A percentile compares a stretch with the other conserved stretches of the same genome.
Conservation (phyloP, 2,113 vertebrate species). For the Symphodus melops region DNA sequence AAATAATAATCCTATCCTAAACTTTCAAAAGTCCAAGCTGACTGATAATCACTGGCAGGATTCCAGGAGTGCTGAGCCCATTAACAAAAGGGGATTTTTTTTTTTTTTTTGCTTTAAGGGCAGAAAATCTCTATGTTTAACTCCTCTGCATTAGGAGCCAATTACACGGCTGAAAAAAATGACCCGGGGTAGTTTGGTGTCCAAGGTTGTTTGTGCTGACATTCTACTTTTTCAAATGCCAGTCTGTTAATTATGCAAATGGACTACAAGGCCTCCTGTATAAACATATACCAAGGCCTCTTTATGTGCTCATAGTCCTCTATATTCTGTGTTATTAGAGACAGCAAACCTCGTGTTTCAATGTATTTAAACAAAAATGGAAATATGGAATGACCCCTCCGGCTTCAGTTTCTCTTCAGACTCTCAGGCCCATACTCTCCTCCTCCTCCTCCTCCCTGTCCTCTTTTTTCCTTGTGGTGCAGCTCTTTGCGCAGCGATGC, state of each 20-base stretch:
- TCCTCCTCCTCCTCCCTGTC: slow-evolving; percentile 43
- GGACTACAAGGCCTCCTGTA: slow-evolving; percentile 50
- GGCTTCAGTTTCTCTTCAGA: slow-evolving; percentile 52
- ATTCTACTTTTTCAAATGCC: slow-evolving; percentile 79
- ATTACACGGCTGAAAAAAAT: slow-evolving; percentile 76
- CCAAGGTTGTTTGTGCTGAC: slow-evolving; percentile 79
- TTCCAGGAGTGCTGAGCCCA: slow-evolving; percentile 40
- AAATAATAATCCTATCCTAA: slow-evolving; percentile 33
- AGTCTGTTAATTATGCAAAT: slow-evolving; percentile 81
- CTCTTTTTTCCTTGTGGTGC: slow-evolving; percentile 56
- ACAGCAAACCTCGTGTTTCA: slow-evolving; percentile 44
- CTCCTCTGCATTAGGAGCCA: slow-evolving; percentile 74
- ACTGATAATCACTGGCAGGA: slow-evolving; percentile 54
- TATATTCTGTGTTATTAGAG: slow-evolving; percentile 51
- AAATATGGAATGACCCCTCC: slow-evolving; percentile 67
- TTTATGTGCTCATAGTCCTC: slow-evolving; percentile 48
- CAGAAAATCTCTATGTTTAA: slow-evolving; percentile 70
- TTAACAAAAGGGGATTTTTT: slow-evolving; percentile 56
- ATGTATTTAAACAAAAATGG: slow-evolving; percentile 47
- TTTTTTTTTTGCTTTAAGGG: slow-evolving; percentile 63
- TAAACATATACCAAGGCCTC: slow-evolving; percentile 51
- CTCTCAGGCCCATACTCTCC: slow-evolving; percentile 51
- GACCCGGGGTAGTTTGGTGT: slow-evolving; percentile 71
- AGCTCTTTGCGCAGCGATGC: slow-evolving; percentile 69
- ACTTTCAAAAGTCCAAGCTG: slow-evolving; percentile 44